These are phyloP conservation scores for Emydocephalus ijimae DNA, from an alignment of 2,113 vertebrate genomes.

Conservation along the genomic window DNA sequence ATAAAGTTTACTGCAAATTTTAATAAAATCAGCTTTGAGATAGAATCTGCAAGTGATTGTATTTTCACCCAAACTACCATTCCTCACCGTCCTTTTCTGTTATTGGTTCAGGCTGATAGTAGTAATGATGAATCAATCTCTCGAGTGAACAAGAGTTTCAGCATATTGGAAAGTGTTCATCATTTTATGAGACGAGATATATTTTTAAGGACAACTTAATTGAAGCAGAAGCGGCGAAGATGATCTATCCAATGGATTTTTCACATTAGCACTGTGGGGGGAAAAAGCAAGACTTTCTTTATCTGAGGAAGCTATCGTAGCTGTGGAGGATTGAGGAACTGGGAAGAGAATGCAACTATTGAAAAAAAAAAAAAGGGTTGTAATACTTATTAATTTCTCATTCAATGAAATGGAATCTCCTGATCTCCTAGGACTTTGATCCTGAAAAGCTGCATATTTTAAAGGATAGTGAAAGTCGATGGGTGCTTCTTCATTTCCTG, in stretches of 20 bases:
- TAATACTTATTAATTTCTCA: conserved; percentile 3
- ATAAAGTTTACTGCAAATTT: conserved; percentile 83
- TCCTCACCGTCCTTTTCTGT: conserved; percentile 33
- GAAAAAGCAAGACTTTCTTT: conserved; percentile 14
- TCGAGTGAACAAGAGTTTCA: conserved; percentile 70
- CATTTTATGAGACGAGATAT: conserved; percentile 62
- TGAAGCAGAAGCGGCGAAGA: conserved; percentile 57
- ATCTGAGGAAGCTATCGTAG: neutral
- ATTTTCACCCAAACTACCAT: conserved; percentile 50
- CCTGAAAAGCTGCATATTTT: neutral
- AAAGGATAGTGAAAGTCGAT: neutral
- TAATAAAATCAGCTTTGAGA: conserved; percentile 77
- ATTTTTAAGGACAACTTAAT: conserved; percentile 62
- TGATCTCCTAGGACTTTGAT: neutral
- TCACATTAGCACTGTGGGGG: conserved; percentile 17
- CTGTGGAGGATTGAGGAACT: neutral
- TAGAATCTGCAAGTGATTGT: conserved; percentile 75
- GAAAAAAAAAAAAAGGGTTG: conserved; percentile 19
- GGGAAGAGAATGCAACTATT: neutral
- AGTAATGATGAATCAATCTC: conserved; percentile 64
- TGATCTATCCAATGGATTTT: conserved; percentile 39
- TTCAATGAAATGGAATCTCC: neutral
- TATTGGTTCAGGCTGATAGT: conserved; percentile 59
- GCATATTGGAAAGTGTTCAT: conserved; percentile 84
- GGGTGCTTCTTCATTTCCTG: neutral